Evolutionary conservation across 2,888 invertebrate genomes (phyloP).

Genomic region (Drosophila falleni): DNA sequence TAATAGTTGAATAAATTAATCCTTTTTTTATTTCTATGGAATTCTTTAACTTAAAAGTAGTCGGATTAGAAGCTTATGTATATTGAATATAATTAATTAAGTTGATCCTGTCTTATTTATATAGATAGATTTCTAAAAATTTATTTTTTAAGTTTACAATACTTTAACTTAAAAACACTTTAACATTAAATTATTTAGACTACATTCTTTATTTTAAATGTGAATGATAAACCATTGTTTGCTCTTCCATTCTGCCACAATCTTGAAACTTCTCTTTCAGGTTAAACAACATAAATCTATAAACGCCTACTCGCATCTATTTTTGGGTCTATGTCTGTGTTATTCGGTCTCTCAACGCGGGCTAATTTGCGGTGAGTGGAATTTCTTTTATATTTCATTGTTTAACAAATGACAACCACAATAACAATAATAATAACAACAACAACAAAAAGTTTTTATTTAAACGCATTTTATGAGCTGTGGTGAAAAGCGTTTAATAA

Average conservation of each 20-base stretch:
- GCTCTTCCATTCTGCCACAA: conserved; percentile 12
- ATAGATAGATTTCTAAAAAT: too few relatives aligned
- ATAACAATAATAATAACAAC: conserved; percentile 1
- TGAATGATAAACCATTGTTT: conserved; percentile 48
- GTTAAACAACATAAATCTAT: conserved; percentile 57
- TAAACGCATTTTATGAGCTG: conserved; percentile 51
- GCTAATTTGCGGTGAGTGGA: conserved; percentile 60
- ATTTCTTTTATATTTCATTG: conserved; percentile 57
- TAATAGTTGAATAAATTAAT: too few relatives aligned
- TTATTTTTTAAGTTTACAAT: too few relatives aligned
- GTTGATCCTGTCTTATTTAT: too few relatives aligned
- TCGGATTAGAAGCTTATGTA: too few relatives aligned
- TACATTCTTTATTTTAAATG: not conserved
- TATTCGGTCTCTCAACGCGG: conserved; percentile 19
- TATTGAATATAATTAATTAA: too few relatives aligned
- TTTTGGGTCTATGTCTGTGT: conserved; percentile 18
- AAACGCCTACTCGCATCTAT: conserved; percentile 52
- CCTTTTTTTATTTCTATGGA: too few relatives aligned
- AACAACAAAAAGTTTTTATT: conserved; percentile 24
- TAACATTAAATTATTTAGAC: too few relatives aligned
- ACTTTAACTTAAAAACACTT: not conserved
- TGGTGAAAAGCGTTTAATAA: conserved; percentile 74
- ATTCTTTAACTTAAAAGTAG: too few relatives aligned
- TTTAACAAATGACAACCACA: conserved; percentile 19
- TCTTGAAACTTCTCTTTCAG: conserved; percentile 39